These are phyloP conservation scores for Cervus canadensis DNA, from an alignment of 2,113 vertebrate species.

Conservation along the genomic window DNA sequence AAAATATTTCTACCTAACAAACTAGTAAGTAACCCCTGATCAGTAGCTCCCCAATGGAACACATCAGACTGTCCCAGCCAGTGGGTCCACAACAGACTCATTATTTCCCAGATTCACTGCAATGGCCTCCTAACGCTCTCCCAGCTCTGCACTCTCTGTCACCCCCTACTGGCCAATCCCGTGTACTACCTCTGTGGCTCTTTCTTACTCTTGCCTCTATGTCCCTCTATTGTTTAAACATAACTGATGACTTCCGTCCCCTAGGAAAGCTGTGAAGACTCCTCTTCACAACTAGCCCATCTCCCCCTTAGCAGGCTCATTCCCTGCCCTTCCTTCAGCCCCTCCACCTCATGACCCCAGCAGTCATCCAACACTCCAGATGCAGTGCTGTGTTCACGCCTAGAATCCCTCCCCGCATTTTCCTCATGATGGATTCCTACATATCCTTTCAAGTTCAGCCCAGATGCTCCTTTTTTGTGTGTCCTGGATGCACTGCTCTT, in stretches of 20 bases:
- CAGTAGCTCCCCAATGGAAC: neutral
- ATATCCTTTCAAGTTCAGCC: neutral
- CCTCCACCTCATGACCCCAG: neutral
- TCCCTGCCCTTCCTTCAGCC: neutral
- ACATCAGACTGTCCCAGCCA: neutral
- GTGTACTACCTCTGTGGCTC: neutral
- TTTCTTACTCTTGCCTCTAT: neutral
- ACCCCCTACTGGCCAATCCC: neutral
- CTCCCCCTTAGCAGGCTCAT: neutral
- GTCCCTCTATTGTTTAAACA: neutral
- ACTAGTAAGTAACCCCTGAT: neutral
- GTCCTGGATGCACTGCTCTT: fast-evolving
- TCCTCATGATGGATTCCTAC: neutral
- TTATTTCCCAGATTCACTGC: neutral
- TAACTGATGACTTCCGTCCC: neutral
- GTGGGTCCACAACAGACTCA: neutral
- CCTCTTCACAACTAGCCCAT: neutral
- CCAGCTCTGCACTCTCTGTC: neutral
- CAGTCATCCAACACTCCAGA: neutral
- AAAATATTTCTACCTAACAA: neutral
- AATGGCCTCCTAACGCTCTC: neutral
- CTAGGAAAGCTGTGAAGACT: neutral
- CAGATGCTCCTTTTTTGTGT: neutral
- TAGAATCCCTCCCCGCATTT: neutral
- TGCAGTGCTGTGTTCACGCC: neutral